Conservation (phyloP, 1,140 invertebrate genomes). For the Macrobrachium rosenbergii region DNA sequence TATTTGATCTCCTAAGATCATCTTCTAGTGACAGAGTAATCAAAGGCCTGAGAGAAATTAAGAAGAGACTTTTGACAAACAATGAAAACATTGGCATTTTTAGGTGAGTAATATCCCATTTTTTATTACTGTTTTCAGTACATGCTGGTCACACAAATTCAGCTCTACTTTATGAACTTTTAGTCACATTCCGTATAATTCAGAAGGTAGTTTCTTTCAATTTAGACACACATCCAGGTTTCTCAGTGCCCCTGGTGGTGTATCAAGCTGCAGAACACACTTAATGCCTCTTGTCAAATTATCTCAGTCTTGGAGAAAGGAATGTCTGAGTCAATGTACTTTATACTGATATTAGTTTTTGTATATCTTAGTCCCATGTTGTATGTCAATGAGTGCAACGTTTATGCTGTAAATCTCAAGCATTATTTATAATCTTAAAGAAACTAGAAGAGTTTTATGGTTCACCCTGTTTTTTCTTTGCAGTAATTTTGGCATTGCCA, state of each 20-base stretch:
- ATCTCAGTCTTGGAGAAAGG: too few species aligned
- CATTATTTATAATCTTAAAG: not conserved
- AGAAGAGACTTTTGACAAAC: constrained; percentile 43
- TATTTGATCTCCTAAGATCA: constrained; percentile 36
- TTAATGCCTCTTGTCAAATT: not conserved
- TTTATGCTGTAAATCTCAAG: too few species aligned
- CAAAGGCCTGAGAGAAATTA: constrained; percentile 37
- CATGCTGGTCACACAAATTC: not conserved
- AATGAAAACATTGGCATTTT: constrained; percentile 30
- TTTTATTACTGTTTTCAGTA: not conserved
- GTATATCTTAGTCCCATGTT: too few species aligned
- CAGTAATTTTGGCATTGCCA: constrained; percentile 31
- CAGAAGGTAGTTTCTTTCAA: too few species aligned
- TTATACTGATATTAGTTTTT: too few species aligned
- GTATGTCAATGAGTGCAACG: too few species aligned
- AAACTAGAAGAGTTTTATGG: not conserved
- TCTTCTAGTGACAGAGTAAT: constrained; percentile 22
- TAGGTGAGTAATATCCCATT: not conserved
- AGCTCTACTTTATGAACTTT: not conserved
- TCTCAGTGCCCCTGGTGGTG: too few species aligned
- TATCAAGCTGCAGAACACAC: too few species aligned
- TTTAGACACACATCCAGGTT: too few species aligned
- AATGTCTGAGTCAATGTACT: too few species aligned
- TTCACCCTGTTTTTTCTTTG: not conserved
- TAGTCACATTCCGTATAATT: too few species aligned